Evolutionary conservation across 2,888 invertebrate species (phyloP).

Genomic region (Lissonota sp.): DNA sequence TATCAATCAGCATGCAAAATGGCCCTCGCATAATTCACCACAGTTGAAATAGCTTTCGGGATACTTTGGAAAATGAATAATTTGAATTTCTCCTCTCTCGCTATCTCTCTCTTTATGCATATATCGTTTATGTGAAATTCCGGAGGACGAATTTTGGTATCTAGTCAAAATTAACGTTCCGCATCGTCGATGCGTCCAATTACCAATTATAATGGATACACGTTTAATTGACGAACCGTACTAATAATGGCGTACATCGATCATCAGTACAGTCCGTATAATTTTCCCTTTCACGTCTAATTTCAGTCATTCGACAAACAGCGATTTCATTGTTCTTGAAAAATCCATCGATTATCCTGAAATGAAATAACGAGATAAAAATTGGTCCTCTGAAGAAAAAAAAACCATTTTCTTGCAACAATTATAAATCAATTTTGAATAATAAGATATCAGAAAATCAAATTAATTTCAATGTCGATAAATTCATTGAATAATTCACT

Average conservation of each 20-base stretch:
- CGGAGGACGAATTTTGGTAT: conserved; percentile 14
- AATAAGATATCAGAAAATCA: too few relatives aligned
- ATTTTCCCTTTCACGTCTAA: too few relatives aligned
- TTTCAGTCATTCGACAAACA: too few relatives aligned
- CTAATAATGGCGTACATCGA: conserved; percentile 1
- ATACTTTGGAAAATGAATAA: conserved; percentile 17
- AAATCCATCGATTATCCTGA: too few relatives aligned
- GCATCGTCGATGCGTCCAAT: conserved; percentile 42
- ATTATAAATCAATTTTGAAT: too few relatives aligned
- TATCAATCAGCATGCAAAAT: conserved; percentile 29
- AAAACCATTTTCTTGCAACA: too few relatives aligned
- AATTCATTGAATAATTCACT: too few relatives aligned
- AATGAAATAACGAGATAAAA: too few relatives aligned
- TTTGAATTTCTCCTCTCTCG: neutral
- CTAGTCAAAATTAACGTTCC: conserved; percentile 31
- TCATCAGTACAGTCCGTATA: neutral
- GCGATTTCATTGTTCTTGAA: too few relatives aligned
- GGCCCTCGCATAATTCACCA: conserved; percentile 1
- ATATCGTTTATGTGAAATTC: neutral
- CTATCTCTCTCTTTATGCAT: neutral
- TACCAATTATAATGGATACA: conserved; percentile 38
- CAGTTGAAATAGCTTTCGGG: conserved; percentile 19
- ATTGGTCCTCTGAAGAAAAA: too few relatives aligned
- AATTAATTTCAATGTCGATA: too few relatives aligned
- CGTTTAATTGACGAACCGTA: conserved; percentile 40